These are phyloP conservation scores for Eupithecia pulchellata DNA, from an alignment of 2,888 invertebrate species.

Conservation along the genomic window DNA sequence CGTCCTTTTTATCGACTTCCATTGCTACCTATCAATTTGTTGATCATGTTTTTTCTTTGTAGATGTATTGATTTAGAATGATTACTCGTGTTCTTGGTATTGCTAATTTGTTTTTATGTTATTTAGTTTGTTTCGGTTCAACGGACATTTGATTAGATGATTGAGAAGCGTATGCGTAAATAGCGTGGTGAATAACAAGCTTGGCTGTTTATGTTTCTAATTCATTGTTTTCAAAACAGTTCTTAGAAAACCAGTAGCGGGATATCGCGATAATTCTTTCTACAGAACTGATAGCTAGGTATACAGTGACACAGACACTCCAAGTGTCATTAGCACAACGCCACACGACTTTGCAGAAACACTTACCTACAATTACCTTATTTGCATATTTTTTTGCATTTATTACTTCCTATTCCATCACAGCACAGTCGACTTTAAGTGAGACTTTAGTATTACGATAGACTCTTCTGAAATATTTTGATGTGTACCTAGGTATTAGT, in stretches of 20 bases:
- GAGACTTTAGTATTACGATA: slow-evolving; percentile 17
- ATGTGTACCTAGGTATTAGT: too few species aligned
- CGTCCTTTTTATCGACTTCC: slow-evolving; percentile 31
- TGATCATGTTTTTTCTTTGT: slow-evolving; percentile 14
- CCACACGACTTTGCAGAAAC: slow-evolving; percentile 53
- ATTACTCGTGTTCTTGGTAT: neutral
- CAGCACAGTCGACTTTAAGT: slow-evolving; percentile 31
- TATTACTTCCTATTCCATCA: slow-evolving; percentile 32
- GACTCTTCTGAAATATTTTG: neutral
- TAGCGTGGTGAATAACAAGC: neutral
- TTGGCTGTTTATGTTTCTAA: neutral
- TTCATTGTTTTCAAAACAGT: slow-evolving; percentile 30
- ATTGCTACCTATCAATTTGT: slow-evolving; percentile 22
- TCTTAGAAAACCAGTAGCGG: slow-evolving; percentile 50
- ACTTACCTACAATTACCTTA: slow-evolving; percentile 50
- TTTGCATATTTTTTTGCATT: slow-evolving; percentile 38
- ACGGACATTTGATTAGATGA: slow-evolving; percentile 7
- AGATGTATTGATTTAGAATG: neutral
- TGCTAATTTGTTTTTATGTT: slow-evolving; percentile 7
- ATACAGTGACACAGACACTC: slow-evolving; percentile 29
- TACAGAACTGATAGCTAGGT: slow-evolving; percentile 52
- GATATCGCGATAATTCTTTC: slow-evolving; percentile 61
- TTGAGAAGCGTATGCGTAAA: neutral
- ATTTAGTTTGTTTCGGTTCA: slow-evolving; percentile 6
- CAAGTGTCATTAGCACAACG: slow-evolving; percentile 54